phyloP scores from a whole-genome alignment of 1,140 invertebrate genomes.

The Linepithema humile region DNA sequence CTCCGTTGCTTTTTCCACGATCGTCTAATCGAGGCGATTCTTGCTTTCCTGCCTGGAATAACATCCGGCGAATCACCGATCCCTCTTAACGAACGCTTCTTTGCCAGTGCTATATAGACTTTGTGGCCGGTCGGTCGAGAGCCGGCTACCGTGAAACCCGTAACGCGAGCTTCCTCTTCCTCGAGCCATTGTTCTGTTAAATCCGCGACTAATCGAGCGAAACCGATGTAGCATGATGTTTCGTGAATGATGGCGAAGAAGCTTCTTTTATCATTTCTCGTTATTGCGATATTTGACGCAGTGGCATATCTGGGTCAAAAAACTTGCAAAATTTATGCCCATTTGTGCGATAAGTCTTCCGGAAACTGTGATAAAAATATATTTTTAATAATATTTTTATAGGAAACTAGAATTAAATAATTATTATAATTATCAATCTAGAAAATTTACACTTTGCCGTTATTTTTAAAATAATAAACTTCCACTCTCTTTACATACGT shows the following conservation, averaged over 20 bases:
- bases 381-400: neutral
- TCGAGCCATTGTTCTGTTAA: constrained; percentile 65
- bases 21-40: constrained; percentile 43
- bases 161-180: constrained; percentile 69
- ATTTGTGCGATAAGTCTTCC: neutral
- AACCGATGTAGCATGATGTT: constrained; percentile 51
- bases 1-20: neutral
- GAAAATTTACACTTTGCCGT: neutral
- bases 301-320: neutral
- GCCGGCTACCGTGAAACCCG: constrained; percentile 66
- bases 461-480: neutral
- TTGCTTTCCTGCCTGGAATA: constrained; percentile 45
- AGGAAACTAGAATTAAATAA: neutral
- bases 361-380: neutral
- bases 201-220: constrained; percentile 64
- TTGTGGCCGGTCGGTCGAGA: constrained; percentile 18
- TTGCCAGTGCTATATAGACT: constrained; percentile 26
- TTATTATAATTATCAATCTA: neutral
- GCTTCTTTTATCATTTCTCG: constrained; percentile 10
- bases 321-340: neutral
- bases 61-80: constrained; percentile 46
- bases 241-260: constrained; percentile 51
- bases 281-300: constrained; percentile 11
- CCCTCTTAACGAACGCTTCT: constrained; percentile 27
- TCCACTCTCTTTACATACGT: too few relatives aligned